Evolutionary conservation across 2,797 vertebrate genomes (phyloP).

Genomic region (Parotocinclus haroldoi): DNA sequence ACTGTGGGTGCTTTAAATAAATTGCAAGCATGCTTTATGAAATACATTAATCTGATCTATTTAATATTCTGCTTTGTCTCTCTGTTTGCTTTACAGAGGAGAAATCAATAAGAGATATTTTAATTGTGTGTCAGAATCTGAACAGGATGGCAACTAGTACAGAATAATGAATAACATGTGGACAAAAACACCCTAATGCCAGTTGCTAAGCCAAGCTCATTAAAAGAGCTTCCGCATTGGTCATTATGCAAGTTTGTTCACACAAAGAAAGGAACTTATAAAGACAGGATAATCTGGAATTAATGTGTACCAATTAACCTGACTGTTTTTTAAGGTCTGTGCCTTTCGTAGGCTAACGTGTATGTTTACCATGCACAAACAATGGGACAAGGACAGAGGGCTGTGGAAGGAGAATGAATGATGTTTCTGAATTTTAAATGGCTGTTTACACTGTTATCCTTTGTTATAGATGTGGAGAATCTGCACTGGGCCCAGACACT

Average conservation of each 20-base stretch:
- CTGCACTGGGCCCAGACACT: conserved; percentile 82
- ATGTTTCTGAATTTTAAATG: conserved; percentile 1
- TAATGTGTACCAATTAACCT: conserved; percentile 49
- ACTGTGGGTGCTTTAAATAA: conserved; percentile 7
- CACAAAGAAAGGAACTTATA: conserved; percentile 30
- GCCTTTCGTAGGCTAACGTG: conserved; percentile 13
- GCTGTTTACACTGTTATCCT: conserved; percentile 2
- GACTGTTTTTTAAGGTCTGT: conserved; percentile 38
- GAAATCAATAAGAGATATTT: conserved; percentile 44
- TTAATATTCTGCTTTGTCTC: conserved; percentile 24
- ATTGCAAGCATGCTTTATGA: conserved; percentile 7
- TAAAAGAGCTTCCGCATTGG: conserved; percentile 44
- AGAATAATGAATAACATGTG: conserved; percentile 40
- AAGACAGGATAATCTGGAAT: conserved; percentile 43
- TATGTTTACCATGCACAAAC: conserved; percentile 5
- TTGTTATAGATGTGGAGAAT: conserved; percentile 69
- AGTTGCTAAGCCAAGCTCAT: conserved; percentile 50
- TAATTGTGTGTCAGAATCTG: conserved; percentile 46
- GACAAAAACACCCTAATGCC: conserved; percentile 48
- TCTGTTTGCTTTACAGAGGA: conserved; percentile 24
- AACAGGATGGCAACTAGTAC: conserved; percentile 40
- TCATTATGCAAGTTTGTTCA: conserved; percentile 45
- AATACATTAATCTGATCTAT: conserved; percentile 21
- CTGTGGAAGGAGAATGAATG: background rate
- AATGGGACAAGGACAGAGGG: background rate